These are phyloP conservation scores for Rhinichthys osculus DNA, from an alignment of 2,797 vertebrate species.

Conservation along the genomic window DNA sequence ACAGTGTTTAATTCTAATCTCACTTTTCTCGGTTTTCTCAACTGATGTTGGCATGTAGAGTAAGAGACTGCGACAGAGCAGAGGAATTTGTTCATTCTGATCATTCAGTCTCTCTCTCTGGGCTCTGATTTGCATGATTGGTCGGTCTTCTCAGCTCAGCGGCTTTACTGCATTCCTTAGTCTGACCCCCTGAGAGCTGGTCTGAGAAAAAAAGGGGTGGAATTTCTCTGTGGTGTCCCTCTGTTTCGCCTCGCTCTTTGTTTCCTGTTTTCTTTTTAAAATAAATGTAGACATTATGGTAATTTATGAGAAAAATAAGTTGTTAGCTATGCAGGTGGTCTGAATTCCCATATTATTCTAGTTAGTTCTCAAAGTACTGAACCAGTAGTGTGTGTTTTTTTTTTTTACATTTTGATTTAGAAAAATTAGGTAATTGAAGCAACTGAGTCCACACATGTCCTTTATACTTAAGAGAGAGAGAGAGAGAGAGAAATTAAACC, in stretches of 20 bases:
- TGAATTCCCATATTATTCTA: not conserved
- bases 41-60: not conserved
- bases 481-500: not conserved
- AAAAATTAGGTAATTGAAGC: constrained; percentile 5
- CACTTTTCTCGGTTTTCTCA: not conserved
- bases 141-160: constrained; percentile 2
- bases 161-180: constrained; percentile 37
- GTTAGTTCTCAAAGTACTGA: not conserved
- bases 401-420: not conserved
- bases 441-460: not conserved
- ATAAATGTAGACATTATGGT: constrained; percentile 17
- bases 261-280: constrained; percentile 34
- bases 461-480: not conserved
- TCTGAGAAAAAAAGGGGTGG: constrained; percentile 28
- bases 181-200: constrained; percentile 38
- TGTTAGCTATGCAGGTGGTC: not conserved
- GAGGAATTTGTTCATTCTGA: constrained; percentile 22
- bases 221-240: constrained; percentile 25
- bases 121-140: constrained; percentile 40
- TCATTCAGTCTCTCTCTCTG: constrained; percentile 17
- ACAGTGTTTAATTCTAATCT: not conserved
- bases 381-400: not conserved
- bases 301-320: constrained; percentile 4
- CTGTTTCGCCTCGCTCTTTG: not conserved
- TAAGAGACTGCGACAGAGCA: constrained; percentile 8